Evolutionary conservation across 2,888 invertebrate species (phyloP).

Genomic region (Calliopum simillimum): DNA sequence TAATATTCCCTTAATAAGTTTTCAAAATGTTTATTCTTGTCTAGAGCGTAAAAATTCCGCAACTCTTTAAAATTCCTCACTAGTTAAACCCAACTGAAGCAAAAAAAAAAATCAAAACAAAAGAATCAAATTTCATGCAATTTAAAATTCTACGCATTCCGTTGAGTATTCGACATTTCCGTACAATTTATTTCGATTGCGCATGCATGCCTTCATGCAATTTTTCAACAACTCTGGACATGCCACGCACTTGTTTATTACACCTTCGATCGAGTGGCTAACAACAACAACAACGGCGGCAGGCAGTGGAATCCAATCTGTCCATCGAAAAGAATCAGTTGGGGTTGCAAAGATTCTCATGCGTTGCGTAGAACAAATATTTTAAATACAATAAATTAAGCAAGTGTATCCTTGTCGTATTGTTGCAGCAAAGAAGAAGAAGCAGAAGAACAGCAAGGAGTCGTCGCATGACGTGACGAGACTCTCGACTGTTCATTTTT

Average conservation of each 20-base stretch:
- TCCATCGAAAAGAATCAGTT: not conserved
- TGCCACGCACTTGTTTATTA: constrained; percentile 35
- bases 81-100: too few species aligned
- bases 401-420: constrained; percentile 10
- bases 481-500: too few species aligned
- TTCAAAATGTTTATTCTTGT: too few species aligned
- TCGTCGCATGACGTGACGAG: too few species aligned
- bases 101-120: not conserved
- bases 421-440: too few species aligned
- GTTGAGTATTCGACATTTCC: constrained; percentile 9
- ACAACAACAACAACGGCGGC: not conserved
- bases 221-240: constrained; percentile 27
- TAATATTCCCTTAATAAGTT: too few species aligned
- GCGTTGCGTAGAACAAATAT: constrained; percentile 33
- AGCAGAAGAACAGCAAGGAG: too few species aligned
- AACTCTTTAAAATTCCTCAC: too few species aligned
- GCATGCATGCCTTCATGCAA: constrained; percentile 9
- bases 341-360: not conserved
- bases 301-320: not conserved
- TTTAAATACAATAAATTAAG: constrained; percentile 37
- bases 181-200: constrained; percentile 18
- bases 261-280: constrained; percentile 14
- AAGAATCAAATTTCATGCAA: constrained; percentile 28
- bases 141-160: constrained; percentile 33
- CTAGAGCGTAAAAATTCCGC: too few species aligned